Conservation (phyloP, 37 sponge, comb jelly and placozoan genomes). For the Dysidea cf. avara region DNA sequence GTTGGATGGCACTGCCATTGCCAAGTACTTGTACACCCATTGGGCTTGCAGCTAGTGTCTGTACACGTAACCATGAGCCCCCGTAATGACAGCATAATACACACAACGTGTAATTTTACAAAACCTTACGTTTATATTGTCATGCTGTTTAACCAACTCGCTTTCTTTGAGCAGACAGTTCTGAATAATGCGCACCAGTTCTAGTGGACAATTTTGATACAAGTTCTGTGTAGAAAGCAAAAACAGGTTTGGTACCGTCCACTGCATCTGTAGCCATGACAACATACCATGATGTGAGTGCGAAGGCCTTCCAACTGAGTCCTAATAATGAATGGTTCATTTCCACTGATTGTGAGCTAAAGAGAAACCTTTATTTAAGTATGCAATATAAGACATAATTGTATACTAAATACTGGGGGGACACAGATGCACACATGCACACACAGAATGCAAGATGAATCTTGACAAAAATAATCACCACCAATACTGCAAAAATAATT, state of each 20-base stretch:
- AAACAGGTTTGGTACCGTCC: constrained; percentile 5
- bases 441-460: too few species aligned
- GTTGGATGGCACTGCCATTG: too few species aligned
- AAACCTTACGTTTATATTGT: constrained; percentile 11
- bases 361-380: too few species aligned
- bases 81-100: too few species aligned
- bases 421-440: too few species aligned
- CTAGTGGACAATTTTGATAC: constrained; percentile 51
- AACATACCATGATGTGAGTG: constrained; percentile 67
- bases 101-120: background rate
- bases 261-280: too few species aligned
- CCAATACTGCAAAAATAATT: too few species aligned
- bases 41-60: background rate
- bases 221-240: constrained; percentile 22
- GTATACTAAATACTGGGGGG: too few species aligned
- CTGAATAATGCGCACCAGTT: constrained; percentile 66
- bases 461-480: too few species aligned
- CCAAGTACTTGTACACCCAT: background rate
- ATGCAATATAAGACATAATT: too few species aligned
- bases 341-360: too few species aligned
- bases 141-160: constrained; percentile 56
- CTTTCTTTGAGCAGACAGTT: constrained; percentile 56
- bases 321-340: constrained; percentile 65
- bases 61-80: too few species aligned
- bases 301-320: constrained; percentile 73